Base-by-base conservation (phyloP, 2,797 vertebrate species). In the Sebastes melanostomus region DNA sequence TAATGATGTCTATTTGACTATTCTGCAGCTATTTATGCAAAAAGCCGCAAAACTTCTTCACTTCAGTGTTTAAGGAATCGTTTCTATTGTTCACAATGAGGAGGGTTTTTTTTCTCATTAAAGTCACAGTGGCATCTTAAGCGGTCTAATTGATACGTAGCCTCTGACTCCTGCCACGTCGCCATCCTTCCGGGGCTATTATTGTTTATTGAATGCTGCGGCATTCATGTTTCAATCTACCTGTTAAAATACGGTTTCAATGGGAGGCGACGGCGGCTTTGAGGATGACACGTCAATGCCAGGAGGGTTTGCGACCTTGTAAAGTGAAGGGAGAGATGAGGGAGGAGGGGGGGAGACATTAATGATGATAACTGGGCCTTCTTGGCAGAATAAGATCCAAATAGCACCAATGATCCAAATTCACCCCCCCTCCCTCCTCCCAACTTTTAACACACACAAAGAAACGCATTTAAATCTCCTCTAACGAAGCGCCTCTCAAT, bases 401-500 rank as follows among this genome's bases (percentile, higher is more conserved):
- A 92, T 85, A 70, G 89, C 81, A 77, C 83, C 88, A 56, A 58
- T 83, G 89, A 91, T 93, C 86, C 88, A 82, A 86, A 91, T 86
- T 66, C 71, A 52, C 24, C 36, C 50, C 55, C 36, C 5, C 52
- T 3, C 8, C 38, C 36, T 20, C 56, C 59, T 22, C 54, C n/a
- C 30, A 74, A 86, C 81, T 83, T 80, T 80, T 83, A 85, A 85
- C 83, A 81, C 83, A 89, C 84, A 91, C 87, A 91, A 88, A 89
- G 80, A 91, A 91, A 88, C 78, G 72, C 88, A 90, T 94, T 91
- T 88, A 93, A 94, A 92, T 89, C 89, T 89, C 80, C 81, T 85
- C 91, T 92, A 94, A 93, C 79, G 86, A 94, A 94, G 86, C 86
- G 69, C 80, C 88, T 93, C 92, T 94, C 93, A 94, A 94, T 94